phyloP scores from a whole-genome alignment of 53 echinoderm and acorn worm species.

The Apostichopus leukothele region DNA sequence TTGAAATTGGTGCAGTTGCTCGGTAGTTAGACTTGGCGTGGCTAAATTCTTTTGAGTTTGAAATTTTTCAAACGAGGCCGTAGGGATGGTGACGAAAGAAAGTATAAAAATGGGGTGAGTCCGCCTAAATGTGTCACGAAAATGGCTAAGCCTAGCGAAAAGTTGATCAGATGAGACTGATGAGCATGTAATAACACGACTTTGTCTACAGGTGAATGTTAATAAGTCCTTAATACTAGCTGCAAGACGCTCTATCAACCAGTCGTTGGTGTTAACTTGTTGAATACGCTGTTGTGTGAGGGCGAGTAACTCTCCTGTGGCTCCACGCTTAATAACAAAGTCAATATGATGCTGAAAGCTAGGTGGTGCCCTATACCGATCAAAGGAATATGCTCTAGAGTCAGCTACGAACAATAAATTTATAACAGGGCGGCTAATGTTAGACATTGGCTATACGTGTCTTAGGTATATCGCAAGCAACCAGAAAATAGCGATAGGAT shows the following conservation, averaged over 20 bases:
- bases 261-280: background rate
- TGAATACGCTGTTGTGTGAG: background rate
- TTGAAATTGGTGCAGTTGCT: background rate
- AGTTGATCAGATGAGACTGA: background rate
- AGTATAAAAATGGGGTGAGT: background rate
- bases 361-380: background rate
- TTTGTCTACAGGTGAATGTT: background rate
- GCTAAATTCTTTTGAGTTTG: background rate
- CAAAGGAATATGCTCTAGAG: background rate
- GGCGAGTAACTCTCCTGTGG: background rate
- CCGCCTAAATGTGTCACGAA: background rate
- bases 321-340: background rate
- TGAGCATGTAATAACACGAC: background rate
- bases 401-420: background rate
- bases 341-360: background rate
- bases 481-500: no score
- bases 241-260: background rate
- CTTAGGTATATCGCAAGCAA: no score
- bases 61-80: background rate
- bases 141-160: background rate
- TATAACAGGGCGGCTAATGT: no score
- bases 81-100: constrained; percentile 20
- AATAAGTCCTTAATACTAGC: background rate
- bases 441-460: no score
- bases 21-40: background rate